Percentiles rank a stretch among this genome's conserved stretches.
These are phyloP conservation scores for Bungarus multicinctus DNA, from an alignment of 2,113 vertebrate species.

Conservation along the genomic window DNA sequence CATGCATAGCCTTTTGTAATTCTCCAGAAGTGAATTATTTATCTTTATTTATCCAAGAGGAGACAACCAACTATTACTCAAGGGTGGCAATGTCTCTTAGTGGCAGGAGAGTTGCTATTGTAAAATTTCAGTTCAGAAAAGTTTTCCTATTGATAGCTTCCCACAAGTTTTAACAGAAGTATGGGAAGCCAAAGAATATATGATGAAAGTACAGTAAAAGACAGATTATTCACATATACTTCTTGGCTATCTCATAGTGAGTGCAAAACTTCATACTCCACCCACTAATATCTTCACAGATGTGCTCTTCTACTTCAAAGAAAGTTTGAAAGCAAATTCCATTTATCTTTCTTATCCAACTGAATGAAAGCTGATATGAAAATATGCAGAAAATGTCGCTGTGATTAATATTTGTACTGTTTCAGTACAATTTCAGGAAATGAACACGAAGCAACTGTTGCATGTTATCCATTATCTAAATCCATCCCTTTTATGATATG, in stretches of 20 bases:
- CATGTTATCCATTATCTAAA: not conserved
- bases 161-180: not conserved
- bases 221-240: not conserved
- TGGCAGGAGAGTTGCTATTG: not conserved
- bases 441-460: not conserved
- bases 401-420: not conserved
- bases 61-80: not conserved
- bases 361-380: not conserved
- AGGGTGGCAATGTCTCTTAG: not conserved
- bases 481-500: not conserved
- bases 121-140: not conserved
- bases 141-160: not conserved
- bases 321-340: not conserved
- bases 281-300: not conserved
- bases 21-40: not conserved
- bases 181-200: not conserved
- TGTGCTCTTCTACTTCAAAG: not conserved
- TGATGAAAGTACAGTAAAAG: not conserved
- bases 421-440: not conserved
- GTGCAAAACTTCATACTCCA: not conserved
- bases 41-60: not conserved
- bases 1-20: not conserved
- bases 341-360: not conserved
- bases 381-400: not conserved
- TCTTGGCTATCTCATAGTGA: not conserved